These are phyloP conservation scores for Coremacera marginata DNA, from an alignment of 2,888 invertebrate species.

Conservation along the genomic window DNA sequence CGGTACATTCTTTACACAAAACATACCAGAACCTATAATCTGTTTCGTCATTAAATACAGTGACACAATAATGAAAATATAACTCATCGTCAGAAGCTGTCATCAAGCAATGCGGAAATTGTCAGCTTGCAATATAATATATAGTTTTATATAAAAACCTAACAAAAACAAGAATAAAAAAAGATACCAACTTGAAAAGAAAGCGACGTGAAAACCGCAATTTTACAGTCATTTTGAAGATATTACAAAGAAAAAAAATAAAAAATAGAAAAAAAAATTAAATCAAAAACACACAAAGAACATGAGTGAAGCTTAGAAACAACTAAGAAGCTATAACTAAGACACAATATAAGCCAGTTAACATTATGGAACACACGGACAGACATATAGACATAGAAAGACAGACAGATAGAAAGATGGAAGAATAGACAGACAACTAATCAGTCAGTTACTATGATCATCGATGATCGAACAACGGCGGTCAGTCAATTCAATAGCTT, in stretches of 20 bases:
- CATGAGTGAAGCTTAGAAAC: not conserved
- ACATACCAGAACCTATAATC: not conserved
- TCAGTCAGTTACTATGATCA: slow-evolving; percentile 5
- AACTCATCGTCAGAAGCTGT: slow-evolving; percentile 13
- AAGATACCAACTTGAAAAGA: slow-evolving; percentile 5
- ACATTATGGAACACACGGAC: not conserved
- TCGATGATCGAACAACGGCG: slow-evolving; percentile 11
- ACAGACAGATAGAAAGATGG: not conserved
- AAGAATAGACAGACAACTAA: not conserved
- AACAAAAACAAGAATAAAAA: not conserved
- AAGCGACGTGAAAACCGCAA: slow-evolving; percentile 7
- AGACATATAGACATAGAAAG: not conserved
- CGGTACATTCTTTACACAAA: not conserved
- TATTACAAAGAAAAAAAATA: no score
- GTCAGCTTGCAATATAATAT: slow-evolving; percentile 17
- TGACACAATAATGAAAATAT: slow-evolving; percentile 16
- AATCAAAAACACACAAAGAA: not conserved
- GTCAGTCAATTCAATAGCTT: not conserved
- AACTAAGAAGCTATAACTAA: not conserved
- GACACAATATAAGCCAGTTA: not conserved
- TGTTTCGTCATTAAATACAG: not conserved
- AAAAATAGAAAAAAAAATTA: not conserved
- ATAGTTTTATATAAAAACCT: not conserved
- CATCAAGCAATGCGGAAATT: slow-evolving; percentile 21
- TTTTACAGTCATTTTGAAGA: slow-evolving; percentile 1